Conservation (phyloP, 1,140 invertebrate species). For the Mylabris phalerata region DNA sequence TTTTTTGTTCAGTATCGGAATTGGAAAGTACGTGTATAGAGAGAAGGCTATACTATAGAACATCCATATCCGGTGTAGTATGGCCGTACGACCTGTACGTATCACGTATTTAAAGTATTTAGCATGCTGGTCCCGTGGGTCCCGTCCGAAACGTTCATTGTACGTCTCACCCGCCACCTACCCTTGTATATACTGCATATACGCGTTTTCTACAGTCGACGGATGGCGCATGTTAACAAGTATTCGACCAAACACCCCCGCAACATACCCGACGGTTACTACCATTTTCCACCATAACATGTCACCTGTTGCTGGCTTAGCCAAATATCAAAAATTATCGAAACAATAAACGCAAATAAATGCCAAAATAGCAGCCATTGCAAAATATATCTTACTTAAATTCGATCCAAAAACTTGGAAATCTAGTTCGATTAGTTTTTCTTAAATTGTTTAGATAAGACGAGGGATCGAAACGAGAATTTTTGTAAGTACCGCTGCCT, state of each 20-base stretch:
- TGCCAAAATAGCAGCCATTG: no score
- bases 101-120: constrained; percentile 22
- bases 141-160: constrained; percentile 22
- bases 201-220: constrained; percentile 16
- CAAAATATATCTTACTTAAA: no score
- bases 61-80: constrained; percentile 10
- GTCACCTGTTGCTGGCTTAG: constrained; percentile 17
- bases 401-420: no score
- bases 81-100: constrained; percentile 11
- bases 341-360: no score
- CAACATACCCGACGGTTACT: no score
- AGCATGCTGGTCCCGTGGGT: constrained; percentile 20
- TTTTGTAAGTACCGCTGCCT: no score
- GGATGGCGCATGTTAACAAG: constrained; percentile 22
- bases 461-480: no score
- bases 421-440: no score
- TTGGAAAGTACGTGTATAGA: no score
- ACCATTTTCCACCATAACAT: constrained; percentile 1
- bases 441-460: no score
- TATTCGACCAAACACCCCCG: constrained; percentile 17
- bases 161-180: constrained; percentile 19
- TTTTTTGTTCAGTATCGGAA: no score
- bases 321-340: neutral
- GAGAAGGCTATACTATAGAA: neutral
- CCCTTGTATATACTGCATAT: constrained; percentile 6